Evolutionary conservation across 2,113 vertebrate species (phyloP), one percentile per base, ranked within the genome.

Genomic region (Oryzias melastigma): DNA sequence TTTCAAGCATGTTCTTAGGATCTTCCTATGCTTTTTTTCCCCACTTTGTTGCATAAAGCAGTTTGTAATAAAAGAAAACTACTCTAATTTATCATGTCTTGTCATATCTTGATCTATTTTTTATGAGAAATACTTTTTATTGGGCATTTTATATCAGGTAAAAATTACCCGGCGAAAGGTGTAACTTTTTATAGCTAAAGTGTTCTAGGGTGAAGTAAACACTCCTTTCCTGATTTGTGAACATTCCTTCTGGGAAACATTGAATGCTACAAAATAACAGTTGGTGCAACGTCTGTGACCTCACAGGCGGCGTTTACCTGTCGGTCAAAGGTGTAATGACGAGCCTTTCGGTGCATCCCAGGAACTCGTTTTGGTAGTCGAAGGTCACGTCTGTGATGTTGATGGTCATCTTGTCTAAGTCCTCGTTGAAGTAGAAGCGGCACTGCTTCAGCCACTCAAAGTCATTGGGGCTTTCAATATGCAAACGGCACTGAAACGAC

Each of bases 381-480:
- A 97, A 97, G 78, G 95, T 91, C 73, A 97, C 95, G 59, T 97
- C 94, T 17, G 95, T 97, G 86, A 97, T 97, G 5, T 89, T 89
- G 46, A 97, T 93, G 6, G 93, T 22, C 13, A 93, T 91, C 0
- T 90, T 83, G 88, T 96, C 91, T 0, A 85, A 52, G 53, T 96
- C 93, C 68, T 96, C 94, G 44, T 92, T 82, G 80, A 94, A 97
- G 87, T 96, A 97, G 83, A 97, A 96, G 67, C 95, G 83, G 3
- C 91, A 94, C 83, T 96, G 95, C 69, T 97, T 97, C 52, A 94
- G 86, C 95, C 95, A 97, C 79, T 97, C 95, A 68, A 97, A 97
- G 87, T 97, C 95, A 4, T 80, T 82, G 0, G 77, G 65, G 1
- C 93, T 90, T 18, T 80, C 90, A 72, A 97, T 91, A 62, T 94